Percentiles rank a stretch among this genome's conserved stretches.
phyloP scores from a whole-genome alignment of 2,888 invertebrate species.

The Ctena decussata region DNA sequence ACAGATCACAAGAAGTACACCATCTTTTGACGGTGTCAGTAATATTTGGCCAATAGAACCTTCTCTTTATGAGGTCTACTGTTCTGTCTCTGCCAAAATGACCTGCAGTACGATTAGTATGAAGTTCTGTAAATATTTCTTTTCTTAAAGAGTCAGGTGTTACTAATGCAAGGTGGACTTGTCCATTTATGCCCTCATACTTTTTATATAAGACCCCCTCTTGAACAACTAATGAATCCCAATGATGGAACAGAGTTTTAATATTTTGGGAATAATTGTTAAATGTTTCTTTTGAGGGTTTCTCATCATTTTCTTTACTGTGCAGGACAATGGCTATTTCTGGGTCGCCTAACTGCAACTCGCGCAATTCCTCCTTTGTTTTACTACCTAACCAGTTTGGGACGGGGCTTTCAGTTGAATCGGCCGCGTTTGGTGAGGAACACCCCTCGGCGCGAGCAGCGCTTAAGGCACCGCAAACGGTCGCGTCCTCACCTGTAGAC shows the following conservation, averaged over 20 bases:
- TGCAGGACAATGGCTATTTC: constrained; percentile 20
- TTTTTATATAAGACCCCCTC: constrained; percentile 37
- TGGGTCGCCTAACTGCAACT: constrained; percentile 10
- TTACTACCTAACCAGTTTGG: constrained; percentile 19
- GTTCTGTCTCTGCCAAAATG: constrained; percentile 61
- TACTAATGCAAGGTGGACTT: constrained; percentile 25
- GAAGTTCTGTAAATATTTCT: constrained; percentile 44
- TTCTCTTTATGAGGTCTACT: constrained; percentile 22
- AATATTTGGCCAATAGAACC: constrained; percentile 60
- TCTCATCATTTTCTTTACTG: constrained; percentile 17
- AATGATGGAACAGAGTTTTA: constrained; percentile 31
- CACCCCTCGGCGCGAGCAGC: background rate
- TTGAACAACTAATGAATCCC: constrained; percentile 31
- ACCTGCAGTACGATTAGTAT: constrained; percentile 40
- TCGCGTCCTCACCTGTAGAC: background rate
- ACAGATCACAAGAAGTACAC: constrained; percentile 53
- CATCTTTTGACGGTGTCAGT: constrained; percentile 34
- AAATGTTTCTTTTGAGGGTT: constrained; percentile 25
- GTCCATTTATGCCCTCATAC: background rate
- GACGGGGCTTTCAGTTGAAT: constrained; percentile 15
- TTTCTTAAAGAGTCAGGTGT: constrained; percentile 32
- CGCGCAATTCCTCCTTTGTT: constrained; percentile 17
- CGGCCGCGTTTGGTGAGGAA: background rate
- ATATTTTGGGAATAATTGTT: constrained; percentile 4
- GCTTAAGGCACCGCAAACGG: background rate